These are phyloP conservation scores for Puffinus mauretanicus DNA, from an alignment of 2,113 vertebrate genomes.

Conservation along the genomic window DNA sequence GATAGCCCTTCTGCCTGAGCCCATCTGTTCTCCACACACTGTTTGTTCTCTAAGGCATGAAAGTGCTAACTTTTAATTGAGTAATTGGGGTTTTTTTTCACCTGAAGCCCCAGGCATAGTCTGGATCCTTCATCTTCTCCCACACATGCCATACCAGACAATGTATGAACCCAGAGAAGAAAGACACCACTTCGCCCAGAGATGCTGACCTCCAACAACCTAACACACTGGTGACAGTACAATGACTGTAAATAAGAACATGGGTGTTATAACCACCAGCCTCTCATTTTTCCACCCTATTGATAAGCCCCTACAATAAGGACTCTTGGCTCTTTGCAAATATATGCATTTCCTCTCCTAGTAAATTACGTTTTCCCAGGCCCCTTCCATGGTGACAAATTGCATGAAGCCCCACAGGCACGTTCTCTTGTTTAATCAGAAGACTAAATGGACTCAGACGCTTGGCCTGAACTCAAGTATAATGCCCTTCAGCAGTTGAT, in stretches of 20 bases:
- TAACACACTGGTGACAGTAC: not conserved
- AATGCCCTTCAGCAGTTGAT: not conserved
- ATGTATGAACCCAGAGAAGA: not conserved
- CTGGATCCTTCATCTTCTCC: not conserved
- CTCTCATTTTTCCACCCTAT: not conserved
- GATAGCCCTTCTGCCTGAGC: not conserved
- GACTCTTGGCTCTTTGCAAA: not conserved
- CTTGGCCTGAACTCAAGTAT: not conserved
- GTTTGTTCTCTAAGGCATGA: not conserved
- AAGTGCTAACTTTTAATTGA: not conserved
- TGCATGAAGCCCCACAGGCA: not conserved
- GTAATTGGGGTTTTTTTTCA: not conserved
- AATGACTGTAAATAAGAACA: not conserved
- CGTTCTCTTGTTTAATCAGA: not conserved
- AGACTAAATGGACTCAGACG: not conserved
- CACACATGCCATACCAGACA: fast-evolving
- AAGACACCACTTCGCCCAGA: not conserved
- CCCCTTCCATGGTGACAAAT: not conserved
- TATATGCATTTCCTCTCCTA: not conserved
- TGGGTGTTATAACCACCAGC: not conserved
- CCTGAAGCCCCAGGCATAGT: not conserved
- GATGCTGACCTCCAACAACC: not conserved
- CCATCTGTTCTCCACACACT: not conserved
- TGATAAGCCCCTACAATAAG: not conserved
- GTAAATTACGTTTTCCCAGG: not conserved